Evolutionary conservation across 2,888 invertebrate genomes (phyloP), one percentile per base, ranked within the genome.

Genomic region (Lithodes maja): DNA sequence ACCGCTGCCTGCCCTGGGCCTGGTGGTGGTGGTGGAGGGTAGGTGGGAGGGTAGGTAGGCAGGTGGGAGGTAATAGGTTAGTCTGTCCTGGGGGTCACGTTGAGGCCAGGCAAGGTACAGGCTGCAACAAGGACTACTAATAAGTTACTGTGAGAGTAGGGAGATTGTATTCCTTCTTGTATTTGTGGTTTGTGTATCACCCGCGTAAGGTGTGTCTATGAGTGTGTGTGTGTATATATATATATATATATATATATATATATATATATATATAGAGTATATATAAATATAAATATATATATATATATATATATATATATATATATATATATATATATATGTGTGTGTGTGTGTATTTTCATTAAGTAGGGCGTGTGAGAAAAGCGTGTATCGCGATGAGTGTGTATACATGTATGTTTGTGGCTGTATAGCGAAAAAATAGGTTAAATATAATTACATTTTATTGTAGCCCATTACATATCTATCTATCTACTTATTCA

Each of bases 351-450:
- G n/a, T n/a, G n/a, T n/a, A n/a, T n/a, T n/a, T n/a, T n/a, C n/a
- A n/a, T n/a, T n/a, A n/a, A n/a, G n/a, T n/a, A n/a, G n/a, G n/a
- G n/a, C n/a, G n/a, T n/a, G n/a, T n/a, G n/a, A n/a, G n/a, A n/a
- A n/a, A n/a, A n/a, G n/a, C n/a, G n/a, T n/a, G n/a, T n/a, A n/a
- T n/a, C n/a, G n/a, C n/a, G n/a, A n/a, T n/a, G n/a, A n/a, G n/a
- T n/a, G n/a, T n/a, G n/a, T n/a, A n/a, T n/a, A n/a, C n/a, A 52
- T 79, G 54, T 79, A 52, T 79, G 54, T 79, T 7, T 79, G 54
- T 79, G 15, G n/a, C n/a, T 79, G 17, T 79, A 79, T 79, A 15
- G 3, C 74, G 3, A 5, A 74, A 74, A 74, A 15, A 15, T 15
- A 5, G n/a, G n/a, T 74, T 3, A 15, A 9, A 3, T n/a, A n/a